Percentiles rank a stretch among this genome's conserved stretches.
phyloP scores from a whole-genome alignment of 2,888 invertebrate species.

The Mesorhabditis spiculigera region DNA sequence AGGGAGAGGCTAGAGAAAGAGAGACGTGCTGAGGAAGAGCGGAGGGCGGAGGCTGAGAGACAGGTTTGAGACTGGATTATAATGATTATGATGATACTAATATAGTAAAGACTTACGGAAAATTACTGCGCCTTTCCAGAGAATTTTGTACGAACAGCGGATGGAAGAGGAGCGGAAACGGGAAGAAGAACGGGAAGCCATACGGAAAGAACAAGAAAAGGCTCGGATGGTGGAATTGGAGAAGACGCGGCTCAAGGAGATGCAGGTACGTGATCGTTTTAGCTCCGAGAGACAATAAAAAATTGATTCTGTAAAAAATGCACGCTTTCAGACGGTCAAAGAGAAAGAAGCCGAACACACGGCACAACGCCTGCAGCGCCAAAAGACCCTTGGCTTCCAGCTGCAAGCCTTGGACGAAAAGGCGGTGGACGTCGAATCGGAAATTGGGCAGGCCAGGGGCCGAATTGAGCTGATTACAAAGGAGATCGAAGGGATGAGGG shows the following conservation, averaged over 20 bases:
- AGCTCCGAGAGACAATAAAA: slow-evolving; percentile 72
- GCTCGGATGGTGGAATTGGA: slow-evolving; percentile 96
- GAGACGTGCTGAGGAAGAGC: slow-evolving; percentile 17
- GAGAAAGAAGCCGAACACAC: slow-evolving; percentile 67
- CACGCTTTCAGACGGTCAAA: slow-evolving; percentile 40
- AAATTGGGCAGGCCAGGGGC: slow-evolving; percentile 58
- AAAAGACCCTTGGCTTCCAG: slow-evolving; percentile 79
- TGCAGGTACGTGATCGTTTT: slow-evolving; percentile 71
- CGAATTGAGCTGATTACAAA: slow-evolving; percentile 25
- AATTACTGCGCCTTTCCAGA: slow-evolving; percentile 8
- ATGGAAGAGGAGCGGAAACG: slow-evolving; percentile 80
- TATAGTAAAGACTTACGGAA: background rate
- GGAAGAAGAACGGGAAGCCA: slow-evolving; percentile 58
- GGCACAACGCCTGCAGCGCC: slow-evolving; percentile 80
- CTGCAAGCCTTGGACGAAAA: slow-evolving; percentile 71
- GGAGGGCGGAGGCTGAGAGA: slow-evolving; percentile 40
- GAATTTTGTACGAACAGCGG: slow-evolving; percentile 17
- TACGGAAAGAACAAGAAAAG: slow-evolving; percentile 84
- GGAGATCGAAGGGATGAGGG: slow-evolving; percentile 89
- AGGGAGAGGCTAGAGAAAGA: slow-evolving; percentile 66
- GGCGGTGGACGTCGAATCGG: slow-evolving; percentile 76
- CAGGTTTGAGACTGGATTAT: slow-evolving; percentile 13
- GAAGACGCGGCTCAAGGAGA: slow-evolving; percentile 80
- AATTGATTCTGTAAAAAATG: slow-evolving; percentile 4
- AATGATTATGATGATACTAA: background rate